Base-by-base conservation (phyloP, 2,113 vertebrate genomes). In the Indicator maculatus region DNA sequence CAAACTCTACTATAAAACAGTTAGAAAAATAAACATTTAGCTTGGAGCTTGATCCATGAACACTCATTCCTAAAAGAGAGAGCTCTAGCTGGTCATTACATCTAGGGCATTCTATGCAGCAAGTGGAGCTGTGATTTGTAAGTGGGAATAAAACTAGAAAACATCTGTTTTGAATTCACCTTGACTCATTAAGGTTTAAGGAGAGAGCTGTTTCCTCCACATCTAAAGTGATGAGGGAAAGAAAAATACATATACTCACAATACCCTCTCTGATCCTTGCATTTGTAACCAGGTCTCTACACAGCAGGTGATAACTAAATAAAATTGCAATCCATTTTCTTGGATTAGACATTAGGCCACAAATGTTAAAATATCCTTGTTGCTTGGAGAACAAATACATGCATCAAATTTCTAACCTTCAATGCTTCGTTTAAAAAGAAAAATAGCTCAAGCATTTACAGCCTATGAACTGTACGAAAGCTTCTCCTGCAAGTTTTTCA, bases 1-100 rank as follows among this genome's bases (percentile, higher is more conserved):
- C 97, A 97, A 98, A 98, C 94, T 98, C 98, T 97, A 97, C 98
- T 98, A 98, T 98, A 98, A 98, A 98, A 97, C 97, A 98, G 97
- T 97, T 96, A 94, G 97, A 97, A 98, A 98, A 98, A 98, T 90
- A 98, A 98, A 97, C 96, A 97, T 96, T 97, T 98, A 95, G 95
- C 98, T 98, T 98, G 97, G 96, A 98, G 97, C 91, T 92, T 95
- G 97, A 98, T 97, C 96, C 96, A 84, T 93, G 91, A 97, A 97
- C 94, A 80, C 52, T 90, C 92, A 94, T 45, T 77, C 96, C 94
- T 97, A 83, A 93, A 97, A 96, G 87, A 93, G 73, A 87, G 97
- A 94, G 80, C 96, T 95, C 95, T 97, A 97, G 96, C 97, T 96
- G 97, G 97, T 98, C 97, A 97, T 98, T 98, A 97, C 93, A 93